Evolutionary conservation across 2,888 invertebrate genomes (phyloP).

Genomic region (Drosophila yooni): DNA sequence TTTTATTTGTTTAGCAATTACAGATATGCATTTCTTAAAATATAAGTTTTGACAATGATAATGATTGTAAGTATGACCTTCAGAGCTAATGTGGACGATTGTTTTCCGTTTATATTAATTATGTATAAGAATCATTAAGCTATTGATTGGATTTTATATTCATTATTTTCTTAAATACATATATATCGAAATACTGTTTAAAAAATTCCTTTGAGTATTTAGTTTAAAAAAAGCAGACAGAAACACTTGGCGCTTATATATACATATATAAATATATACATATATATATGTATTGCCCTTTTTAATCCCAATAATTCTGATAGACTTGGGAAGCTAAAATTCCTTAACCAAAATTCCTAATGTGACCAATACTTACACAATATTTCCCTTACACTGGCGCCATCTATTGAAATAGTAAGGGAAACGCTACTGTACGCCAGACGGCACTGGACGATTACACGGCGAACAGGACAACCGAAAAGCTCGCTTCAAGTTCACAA

Average conservation of each 20-base stretch:
- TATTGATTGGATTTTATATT: background rate
- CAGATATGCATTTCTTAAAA: background rate
- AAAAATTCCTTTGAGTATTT: background rate
- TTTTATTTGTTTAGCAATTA: background rate
- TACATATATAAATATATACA: too few species aligned
- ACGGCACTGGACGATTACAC: slow-evolving; percentile 10
- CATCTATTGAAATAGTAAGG: background rate
- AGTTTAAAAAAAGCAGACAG: background rate
- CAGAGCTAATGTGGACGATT: background rate
- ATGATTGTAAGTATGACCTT: background rate
- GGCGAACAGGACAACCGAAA: background rate
- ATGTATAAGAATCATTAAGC: background rate
- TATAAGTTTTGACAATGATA: background rate
- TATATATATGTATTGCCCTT: too few species aligned
- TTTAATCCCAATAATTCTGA: background rate
- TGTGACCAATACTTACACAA: background rate
- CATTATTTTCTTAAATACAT: background rate
- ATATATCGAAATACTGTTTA: background rate
- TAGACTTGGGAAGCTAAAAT: background rate
- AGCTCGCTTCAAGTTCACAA: slow-evolving; percentile 19
- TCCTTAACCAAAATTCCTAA: background rate
- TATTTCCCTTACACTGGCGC: slow-evolving; percentile 2
- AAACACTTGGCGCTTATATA: background rate
- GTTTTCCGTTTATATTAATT: background rate
- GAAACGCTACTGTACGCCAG: background rate